Evolutionary conservation across 2,888 invertebrate species (phyloP).

Genomic region (Conomelus anceps): DNA sequence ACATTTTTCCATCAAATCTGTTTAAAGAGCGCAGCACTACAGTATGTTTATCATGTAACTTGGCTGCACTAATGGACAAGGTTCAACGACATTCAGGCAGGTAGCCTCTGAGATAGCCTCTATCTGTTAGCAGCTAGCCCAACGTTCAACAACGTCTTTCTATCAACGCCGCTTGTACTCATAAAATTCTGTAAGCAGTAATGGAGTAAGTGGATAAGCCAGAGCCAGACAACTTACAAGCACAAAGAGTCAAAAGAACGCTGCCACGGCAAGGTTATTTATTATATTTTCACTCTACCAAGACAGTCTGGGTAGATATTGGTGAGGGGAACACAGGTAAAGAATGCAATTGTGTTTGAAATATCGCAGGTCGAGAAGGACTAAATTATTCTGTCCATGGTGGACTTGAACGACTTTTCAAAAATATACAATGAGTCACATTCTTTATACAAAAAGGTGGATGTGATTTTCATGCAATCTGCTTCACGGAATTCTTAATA

Average conservation of each 20-base stretch:
- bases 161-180: background rate
- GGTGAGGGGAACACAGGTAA: background rate
- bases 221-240: background rate
- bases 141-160: background rate
- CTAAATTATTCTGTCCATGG: background rate
- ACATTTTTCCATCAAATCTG: background rate
- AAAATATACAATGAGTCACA: too few relatives aligned
- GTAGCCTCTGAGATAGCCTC: background rate
- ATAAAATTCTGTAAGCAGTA: background rate
- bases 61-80: background rate
- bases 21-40: background rate
- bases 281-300: background rate
- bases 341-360: background rate
- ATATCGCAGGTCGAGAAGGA: background rate
- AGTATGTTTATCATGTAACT: background rate
- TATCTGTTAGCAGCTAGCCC: background rate
- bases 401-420: too few relatives aligned
- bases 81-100: background rate
- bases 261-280: background rate
- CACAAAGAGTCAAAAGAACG: background rate
- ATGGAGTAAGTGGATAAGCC: background rate
- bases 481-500: too few relatives aligned
- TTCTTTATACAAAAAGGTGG: too few relatives aligned
- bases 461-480: too few relatives aligned
- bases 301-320: background rate